Base-by-base conservation (phyloP, 2,113 vertebrate genomes). In the Saimiri boliviensis region DNA sequence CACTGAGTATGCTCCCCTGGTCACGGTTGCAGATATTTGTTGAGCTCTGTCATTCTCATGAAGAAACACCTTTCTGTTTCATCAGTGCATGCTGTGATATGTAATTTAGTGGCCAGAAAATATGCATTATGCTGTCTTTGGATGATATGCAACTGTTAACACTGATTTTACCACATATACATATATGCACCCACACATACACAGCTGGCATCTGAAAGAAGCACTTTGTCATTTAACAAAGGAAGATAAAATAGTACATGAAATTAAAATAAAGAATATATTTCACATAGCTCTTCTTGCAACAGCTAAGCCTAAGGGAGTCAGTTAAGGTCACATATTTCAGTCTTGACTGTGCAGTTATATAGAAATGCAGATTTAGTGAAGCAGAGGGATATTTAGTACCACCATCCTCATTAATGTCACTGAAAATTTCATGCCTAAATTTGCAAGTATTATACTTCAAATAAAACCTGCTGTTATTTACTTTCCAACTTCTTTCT, bases 371-470 rank as follows among this genome's bases (percentile, higher is more conserved):
- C 35, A 60, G 45, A 94, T 84, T 93, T 45, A 40, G 52, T 68
- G 89, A 95, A 94, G 42, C 32, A 91, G 35, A 91, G 56, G 17
- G 45, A 76, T 16, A 79, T 66, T 95, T 77, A 47, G 16, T 86
- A 54, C 8, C 42, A 71, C 6, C 21, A 95, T 71, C 35, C 37
- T 91, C 68, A 95, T 84, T 96, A 94, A 94, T 95, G 70, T 94
- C 45, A 71, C n/a, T 73, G 11, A 94, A 89, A 86, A 35, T 80
- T 89, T 93, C 17, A 79, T n/a, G 47, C 32, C 40, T 93, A 83
- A 45, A 88, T 77, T 97, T 94, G 87, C 11, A 95, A 93, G 68
- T 94, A 89, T 77, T 90, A 60, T 94, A 85, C 95, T 97, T 95
- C 49, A 94, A 82, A 42, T 68, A 4, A 6, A 97, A 82, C 77